Conservation (phyloP, 2,888 invertebrate genomes). For the Hypselothyrea guttata region DNA sequence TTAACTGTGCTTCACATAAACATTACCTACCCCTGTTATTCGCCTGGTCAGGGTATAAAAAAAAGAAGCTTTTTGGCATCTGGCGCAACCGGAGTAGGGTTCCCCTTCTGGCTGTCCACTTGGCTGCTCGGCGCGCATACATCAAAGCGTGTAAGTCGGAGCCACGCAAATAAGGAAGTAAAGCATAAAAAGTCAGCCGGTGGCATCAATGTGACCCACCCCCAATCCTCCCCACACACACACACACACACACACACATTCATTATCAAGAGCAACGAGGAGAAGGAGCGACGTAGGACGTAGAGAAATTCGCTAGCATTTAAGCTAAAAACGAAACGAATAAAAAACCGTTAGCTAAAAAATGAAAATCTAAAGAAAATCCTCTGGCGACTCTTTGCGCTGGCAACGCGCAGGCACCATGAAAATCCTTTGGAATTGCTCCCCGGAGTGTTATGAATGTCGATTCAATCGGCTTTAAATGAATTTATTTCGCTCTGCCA, state of each 20-base stretch:
- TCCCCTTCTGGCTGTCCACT: slow-evolving; percentile 47
- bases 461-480: slow-evolving; percentile 80
- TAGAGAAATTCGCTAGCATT: slow-evolving; percentile 64
- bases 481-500: slow-evolving; percentile 77
- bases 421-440: slow-evolving; percentile 80
- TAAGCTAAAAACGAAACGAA: slow-evolving; percentile 47
- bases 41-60: too few relatives aligned
- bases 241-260: too few relatives aligned
- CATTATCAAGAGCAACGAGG: slow-evolving; percentile 54
- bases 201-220: slow-evolving; percentile 44
- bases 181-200: slow-evolving; percentile 69
- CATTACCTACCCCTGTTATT: slow-evolving; percentile 3
- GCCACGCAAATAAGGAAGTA: slow-evolving; percentile 69
- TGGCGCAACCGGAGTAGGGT: background rate
- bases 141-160: slow-evolving; percentile 71
- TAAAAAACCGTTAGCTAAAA: slow-evolving; percentile 47
- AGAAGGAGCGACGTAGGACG: slow-evolving; percentile 7
- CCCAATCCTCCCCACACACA: slow-evolving; percentile 4
- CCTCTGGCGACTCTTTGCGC: slow-evolving; percentile 65
- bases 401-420: slow-evolving; percentile 53
- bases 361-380: slow-evolving; percentile 73
- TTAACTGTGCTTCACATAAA: background rate
- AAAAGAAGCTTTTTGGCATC: background rate
- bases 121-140: slow-evolving; percentile 66
- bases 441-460: slow-evolving; percentile 81